Evolutionary conservation across 2,113 vertebrate species (phyloP).

Genomic region (Prochilodus magdalenae): DNA sequence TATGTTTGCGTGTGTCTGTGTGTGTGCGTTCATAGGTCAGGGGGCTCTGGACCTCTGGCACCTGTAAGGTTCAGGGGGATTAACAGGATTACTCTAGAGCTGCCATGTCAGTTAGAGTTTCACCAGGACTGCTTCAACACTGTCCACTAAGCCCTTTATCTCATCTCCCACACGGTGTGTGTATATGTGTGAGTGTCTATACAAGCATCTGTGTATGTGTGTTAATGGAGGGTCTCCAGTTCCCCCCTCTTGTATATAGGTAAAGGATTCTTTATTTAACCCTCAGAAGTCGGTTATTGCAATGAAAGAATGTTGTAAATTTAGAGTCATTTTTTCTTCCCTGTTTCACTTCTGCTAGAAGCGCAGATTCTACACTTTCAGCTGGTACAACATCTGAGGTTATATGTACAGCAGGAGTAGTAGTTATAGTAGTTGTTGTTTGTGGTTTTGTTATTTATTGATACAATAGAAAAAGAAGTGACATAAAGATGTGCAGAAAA

Average conservation of each 20-base stretch:
- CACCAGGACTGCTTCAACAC: slow-evolving; percentile 59
- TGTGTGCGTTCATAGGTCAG: slow-evolving; percentile 61
- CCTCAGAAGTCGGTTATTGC: too few species aligned
- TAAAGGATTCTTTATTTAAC: not conserved
- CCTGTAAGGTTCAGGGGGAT: slow-evolving; percentile 71
- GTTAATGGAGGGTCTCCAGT: not conserved
- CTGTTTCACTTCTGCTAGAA: too few species aligned
- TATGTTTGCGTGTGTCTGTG: slow-evolving; percentile 29
- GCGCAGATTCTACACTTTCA: too few species aligned
- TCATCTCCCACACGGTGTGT: slow-evolving; percentile 45
- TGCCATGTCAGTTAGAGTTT: slow-evolving; percentile 74
- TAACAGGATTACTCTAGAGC: slow-evolving; percentile 74
- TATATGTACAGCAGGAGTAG: too few species aligned
- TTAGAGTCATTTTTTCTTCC: too few species aligned
- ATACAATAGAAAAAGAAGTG: too few species aligned
- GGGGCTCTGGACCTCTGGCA: slow-evolving; percentile 61
- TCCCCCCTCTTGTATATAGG: not conserved
- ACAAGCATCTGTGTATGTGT: not conserved
- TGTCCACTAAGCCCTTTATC: slow-evolving; percentile 73
- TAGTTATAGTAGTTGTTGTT: too few species aligned
- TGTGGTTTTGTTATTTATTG: too few species aligned
- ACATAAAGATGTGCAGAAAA: too few species aligned
- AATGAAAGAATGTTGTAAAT: too few species aligned
- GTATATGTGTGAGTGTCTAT: slow-evolving; percentile 21
- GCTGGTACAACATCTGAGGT: too few species aligned